phyloP scores from a whole-genome alignment of 1,140 invertebrate genomes.

The Philaenus spumarius region DNA sequence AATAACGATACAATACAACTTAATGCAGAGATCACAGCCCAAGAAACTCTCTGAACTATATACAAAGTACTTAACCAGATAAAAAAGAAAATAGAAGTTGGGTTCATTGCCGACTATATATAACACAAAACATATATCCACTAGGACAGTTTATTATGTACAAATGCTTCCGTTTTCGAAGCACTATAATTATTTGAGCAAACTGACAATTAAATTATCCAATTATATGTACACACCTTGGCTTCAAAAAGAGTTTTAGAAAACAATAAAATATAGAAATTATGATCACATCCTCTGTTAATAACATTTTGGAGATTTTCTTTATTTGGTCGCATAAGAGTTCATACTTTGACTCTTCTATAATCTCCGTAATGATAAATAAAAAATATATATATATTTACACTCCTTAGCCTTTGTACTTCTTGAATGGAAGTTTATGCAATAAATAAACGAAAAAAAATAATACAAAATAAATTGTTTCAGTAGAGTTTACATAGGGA shows the following conservation, averaged over 20 bases:
- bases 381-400: constrained; percentile 2
- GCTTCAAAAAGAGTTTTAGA: neutral
- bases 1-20: constrained; percentile 33
- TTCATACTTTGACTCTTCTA: constrained; percentile 10
- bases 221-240: constrained; percentile 27
- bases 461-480: too few relatives aligned
- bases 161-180: constrained; percentile 16
- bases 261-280: constrained; percentile 6
- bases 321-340: constrained; percentile 15
- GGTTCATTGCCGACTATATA: constrained; percentile 26
- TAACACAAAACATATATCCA: constrained; percentile 30
- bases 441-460: too few relatives aligned
- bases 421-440: constrained; percentile 23
- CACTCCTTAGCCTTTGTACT: constrained; percentile 24
- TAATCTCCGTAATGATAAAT: neutral
- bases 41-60: constrained; percentile 33
- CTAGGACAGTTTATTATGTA: constrained; percentile 22
- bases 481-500: neutral
- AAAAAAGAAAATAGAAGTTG: constrained; percentile 30
- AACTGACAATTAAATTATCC: constrained; percentile 29
- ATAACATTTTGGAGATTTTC: constrained; percentile 11
- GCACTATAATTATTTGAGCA: constrained; percentile 32
- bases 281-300: constrained; percentile 7
- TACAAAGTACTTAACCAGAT: constrained; percentile 31
- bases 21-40: constrained; percentile 34